phyloP scores from a whole-genome alignment of 1,140 invertebrate species.

The Papilio dardanus region DNA sequence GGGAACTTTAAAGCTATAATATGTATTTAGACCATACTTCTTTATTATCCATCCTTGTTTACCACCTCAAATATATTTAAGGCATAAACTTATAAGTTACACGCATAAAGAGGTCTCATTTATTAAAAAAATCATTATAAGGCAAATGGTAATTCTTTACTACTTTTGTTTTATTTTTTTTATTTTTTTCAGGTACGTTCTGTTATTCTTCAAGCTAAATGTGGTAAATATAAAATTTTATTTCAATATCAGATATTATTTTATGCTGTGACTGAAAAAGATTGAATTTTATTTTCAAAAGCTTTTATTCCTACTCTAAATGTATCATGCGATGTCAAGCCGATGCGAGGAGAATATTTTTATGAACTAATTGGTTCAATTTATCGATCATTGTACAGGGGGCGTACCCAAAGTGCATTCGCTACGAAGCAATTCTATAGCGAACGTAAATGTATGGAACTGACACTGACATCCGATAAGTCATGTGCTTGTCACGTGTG shows the following conservation, averaged over 20 bases:
- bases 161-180: background rate
- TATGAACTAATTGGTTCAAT: slow-evolving; percentile 49
- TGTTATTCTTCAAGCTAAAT: background rate
- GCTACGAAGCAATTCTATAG: too few species aligned
- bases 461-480: too few species aligned
- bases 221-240: background rate
- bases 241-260: background rate
- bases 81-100: too few species aligned
- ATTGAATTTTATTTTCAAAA: slow-evolving; percentile 41
- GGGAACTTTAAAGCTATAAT: slow-evolving; percentile 49
- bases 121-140: background rate
- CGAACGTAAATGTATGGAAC: too few species aligned
- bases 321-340: background rate
- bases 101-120: too few species aligned
- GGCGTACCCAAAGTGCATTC: too few species aligned
- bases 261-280: background rate
- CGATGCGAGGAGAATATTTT: slow-evolving; percentile 44
- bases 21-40: slow-evolving; percentile 44
- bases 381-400: slow-evolving; percentile 45
- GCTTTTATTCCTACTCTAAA: slow-evolving; percentile 19
- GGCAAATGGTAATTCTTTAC: too few species aligned
- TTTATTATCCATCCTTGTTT: slow-evolving; percentile 50
- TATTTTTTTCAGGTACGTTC: background rate
- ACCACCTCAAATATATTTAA: too few species aligned
- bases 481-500: too few species aligned